Conservation (phyloP, 2,888 invertebrate genomes). For the Zele albiditarsus region DNA sequence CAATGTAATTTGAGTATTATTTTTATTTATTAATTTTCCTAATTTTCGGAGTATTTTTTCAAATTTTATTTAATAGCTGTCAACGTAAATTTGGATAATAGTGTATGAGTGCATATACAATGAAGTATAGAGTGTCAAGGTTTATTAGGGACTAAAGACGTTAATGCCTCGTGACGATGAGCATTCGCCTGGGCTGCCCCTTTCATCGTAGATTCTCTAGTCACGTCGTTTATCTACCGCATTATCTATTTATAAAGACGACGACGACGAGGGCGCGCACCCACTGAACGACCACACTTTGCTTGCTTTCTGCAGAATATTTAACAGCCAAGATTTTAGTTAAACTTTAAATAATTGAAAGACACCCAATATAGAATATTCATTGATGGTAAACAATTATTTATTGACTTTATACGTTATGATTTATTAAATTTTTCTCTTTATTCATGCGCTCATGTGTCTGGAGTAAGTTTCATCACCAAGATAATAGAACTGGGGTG, state of each 20-base stretch:
- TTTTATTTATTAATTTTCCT: not conserved
- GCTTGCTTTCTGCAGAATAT: not conserved
- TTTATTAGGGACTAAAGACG: slow-evolving; percentile 39
- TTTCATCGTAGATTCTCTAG: slow-evolving; percentile 60
- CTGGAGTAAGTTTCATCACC: too few relatives aligned
- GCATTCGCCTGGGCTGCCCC: slow-evolving; percentile 40
- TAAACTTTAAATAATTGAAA: not conserved
- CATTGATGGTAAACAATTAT: not conserved
- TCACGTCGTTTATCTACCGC: slow-evolving; percentile 59
- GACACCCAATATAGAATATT: not conserved
- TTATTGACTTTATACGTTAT: not conserved
- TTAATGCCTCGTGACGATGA: slow-evolving; percentile 31
- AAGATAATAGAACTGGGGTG: too few relatives aligned
- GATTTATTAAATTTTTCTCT: not conserved
- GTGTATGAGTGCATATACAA: not conserved
- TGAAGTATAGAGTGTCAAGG: slow-evolving; percentile 22
- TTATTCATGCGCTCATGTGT: too few relatives aligned
- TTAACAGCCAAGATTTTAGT: not conserved
- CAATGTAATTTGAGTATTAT: not conserved
- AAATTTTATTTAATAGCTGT: not conserved
- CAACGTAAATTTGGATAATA: not conserved
- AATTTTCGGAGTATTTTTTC: not conserved
- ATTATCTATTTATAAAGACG: slow-evolving; percentile 65
- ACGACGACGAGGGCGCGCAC: slow-evolving; percentile 45
- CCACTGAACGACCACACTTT: slow-evolving; percentile 9